Percentiles rank a stretch among this genome's conserved stretches.
phyloP scores from a whole-genome alignment of 35 echinoderm and acorn worm species.

The Diadema setosum region DNA sequence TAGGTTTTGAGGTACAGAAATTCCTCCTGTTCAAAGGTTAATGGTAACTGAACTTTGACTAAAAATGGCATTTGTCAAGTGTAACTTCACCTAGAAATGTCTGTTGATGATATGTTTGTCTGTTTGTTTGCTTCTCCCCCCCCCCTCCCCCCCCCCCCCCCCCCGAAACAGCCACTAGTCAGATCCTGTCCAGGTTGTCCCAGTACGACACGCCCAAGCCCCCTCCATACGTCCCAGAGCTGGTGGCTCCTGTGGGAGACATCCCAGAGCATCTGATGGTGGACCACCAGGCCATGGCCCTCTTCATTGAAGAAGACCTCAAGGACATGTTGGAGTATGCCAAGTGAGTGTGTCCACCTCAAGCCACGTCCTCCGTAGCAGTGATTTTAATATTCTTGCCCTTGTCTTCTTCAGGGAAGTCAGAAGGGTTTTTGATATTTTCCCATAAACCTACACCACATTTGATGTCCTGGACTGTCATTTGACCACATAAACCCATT shows the following conservation, averaged over 20 bases:
- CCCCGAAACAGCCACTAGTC: slow-evolving; percentile 51
- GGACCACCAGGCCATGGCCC: slow-evolving; percentile 61
- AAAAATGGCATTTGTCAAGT: too few relatives aligned
- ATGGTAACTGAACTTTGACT: too few relatives aligned
- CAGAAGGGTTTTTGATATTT: too few relatives aligned
- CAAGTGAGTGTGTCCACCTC: slow-evolving; percentile 55
- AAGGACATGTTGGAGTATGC: slow-evolving; percentile 73
- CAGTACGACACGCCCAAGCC: slow-evolving; percentile 49
- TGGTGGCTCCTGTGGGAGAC: slow-evolving; percentile 74
- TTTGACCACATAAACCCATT: too few relatives aligned
- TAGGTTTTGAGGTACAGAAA: too few relatives aligned
- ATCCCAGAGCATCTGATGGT: slow-evolving; percentile 51
- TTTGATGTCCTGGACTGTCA: too few relatives aligned
- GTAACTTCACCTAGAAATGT: too few relatives aligned
- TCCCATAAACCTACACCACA: too few relatives aligned
- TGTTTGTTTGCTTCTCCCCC: background rate
- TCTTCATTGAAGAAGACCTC: slow-evolving; percentile 60
- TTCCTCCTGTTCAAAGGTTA: too few relatives aligned
- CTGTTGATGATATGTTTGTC: too few relatives aligned
- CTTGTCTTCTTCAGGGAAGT: too few relatives aligned
- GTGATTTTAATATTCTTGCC: background rate
- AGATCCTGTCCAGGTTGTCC: slow-evolving; percentile 18
- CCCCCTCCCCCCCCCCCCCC: too few relatives aligned
- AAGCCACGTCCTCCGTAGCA: background rate
- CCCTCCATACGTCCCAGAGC: slow-evolving; percentile 36